Conservation (phyloP, 1,140 invertebrate species). For the Heliconius hewitsoni region DNA sequence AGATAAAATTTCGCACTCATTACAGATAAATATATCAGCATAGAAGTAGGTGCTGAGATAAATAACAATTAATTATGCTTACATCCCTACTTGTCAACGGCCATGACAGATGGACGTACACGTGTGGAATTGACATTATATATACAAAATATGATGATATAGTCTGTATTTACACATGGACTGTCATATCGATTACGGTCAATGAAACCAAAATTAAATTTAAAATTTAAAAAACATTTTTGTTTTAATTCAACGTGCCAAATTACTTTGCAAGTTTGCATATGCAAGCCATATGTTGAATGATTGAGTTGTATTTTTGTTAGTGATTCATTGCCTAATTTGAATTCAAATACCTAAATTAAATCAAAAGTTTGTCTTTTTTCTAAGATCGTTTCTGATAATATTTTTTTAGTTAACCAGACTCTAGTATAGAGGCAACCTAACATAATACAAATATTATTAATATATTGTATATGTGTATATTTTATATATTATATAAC, state of each 20-base stretch:
- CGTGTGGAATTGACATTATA: conserved; percentile 24
- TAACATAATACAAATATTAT: too few relatives aligned
- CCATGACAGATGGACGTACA: conserved; percentile 24
- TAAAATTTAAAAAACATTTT: not conserved
- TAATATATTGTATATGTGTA: too few relatives aligned
- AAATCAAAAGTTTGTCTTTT: not conserved
- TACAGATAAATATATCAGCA: not conserved
- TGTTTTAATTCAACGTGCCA: not conserved
- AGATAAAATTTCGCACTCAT: not conserved
- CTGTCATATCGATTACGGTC: not conserved
- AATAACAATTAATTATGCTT: conserved; percentile 19
- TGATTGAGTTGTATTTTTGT: not conserved
- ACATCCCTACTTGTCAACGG: conserved; percentile 4
- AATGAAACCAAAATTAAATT: not conserved
- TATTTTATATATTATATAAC: too few relatives aligned
- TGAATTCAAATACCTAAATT: not conserved
- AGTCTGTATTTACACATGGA: not conserved
- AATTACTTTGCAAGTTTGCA: not conserved
- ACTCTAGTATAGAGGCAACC: too few relatives aligned
- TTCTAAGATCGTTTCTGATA: too few relatives aligned
- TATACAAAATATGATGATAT: not conserved
- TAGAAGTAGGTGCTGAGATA: conserved; percentile 11
- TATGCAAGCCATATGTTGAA: conserved; percentile 2
- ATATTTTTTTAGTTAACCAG: too few relatives aligned
- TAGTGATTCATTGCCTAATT: not conserved